These are phyloP conservation scores for Iphiclides podalirius DNA, from an alignment of 2,888 invertebrate genomes.

Conservation along the genomic window DNA sequence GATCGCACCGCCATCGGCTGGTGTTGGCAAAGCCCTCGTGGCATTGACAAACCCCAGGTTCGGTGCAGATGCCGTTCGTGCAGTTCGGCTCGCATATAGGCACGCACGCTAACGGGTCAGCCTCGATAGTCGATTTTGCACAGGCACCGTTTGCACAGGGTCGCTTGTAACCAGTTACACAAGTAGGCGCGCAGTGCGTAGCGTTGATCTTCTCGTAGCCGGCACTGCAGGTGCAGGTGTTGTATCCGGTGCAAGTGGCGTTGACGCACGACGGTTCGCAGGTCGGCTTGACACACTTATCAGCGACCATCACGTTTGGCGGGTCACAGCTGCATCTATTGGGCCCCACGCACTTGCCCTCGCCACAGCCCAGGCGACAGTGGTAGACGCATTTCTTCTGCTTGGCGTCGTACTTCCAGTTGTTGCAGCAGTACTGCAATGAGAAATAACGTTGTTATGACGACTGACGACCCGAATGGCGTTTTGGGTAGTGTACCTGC, in stretches of 20 bases:
- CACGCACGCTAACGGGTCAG: neutral
- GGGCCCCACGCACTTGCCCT: constrained; percentile 46
- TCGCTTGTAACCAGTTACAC: constrained; percentile 23
- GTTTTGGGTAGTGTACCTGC: too few species aligned
- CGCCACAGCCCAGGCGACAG: constrained; percentile 43
- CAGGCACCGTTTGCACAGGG: neutral
- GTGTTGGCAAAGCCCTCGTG: neutral
- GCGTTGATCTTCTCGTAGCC: constrained; percentile 37
- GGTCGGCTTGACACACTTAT: constrained; percentile 37
- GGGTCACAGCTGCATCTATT: constrained; percentile 46
- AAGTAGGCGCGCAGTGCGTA: constrained; percentile 18
- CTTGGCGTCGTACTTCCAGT: constrained; percentile 20
- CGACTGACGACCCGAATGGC: too few species aligned
- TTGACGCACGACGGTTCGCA: constrained; percentile 42
- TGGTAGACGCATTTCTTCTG: constrained; percentile 31
- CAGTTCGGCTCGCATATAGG: constrained; percentile 7
- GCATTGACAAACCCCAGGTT: neutral
- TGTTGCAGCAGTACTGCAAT: constrained; percentile 25
- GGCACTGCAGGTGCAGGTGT: constrained; percentile 39
- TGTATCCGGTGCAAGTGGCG: constrained; percentile 31
- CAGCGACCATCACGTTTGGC: constrained; percentile 32
- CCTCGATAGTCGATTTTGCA: too few species aligned
- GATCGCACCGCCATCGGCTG: constrained; percentile 26
- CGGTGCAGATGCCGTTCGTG: neutral
- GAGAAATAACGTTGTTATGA: too few species aligned